Evolutionary conservation across 1,140 invertebrate genomes (phyloP), one percentile per base, ranked within the genome.

Genomic region (Drosophila pectinifera): DNA sequence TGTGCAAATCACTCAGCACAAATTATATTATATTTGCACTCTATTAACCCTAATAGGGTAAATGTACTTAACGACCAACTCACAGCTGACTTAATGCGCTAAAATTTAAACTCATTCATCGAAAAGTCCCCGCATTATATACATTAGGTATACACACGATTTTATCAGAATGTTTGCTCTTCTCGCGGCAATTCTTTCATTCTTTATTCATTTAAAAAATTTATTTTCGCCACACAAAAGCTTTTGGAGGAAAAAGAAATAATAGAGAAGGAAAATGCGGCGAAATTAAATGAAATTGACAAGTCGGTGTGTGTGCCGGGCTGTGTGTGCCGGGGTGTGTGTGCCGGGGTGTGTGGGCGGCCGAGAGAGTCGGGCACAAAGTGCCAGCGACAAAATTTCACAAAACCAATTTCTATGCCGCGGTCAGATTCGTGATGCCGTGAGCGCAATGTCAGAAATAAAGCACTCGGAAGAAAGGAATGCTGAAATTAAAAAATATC

Each of bases 251-350:
- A 2, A 20, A 64, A 34, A 65, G 22, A 22, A 75, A 73, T 62
- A 75, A 75, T 73, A 82, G 53, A 46, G 53, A 56, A 57, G 64
- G 61, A 78, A 73, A 82, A 69, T 56, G 55, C 79, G 65, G 58
- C 70, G 56, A 83, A 88, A 88, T 88, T 89, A 89, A 88, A 73
- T 89, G 56, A 84, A 89, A 84, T 88, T 84, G 73, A 80, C 84
- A 55, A 62, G 16, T 38, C 36, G 54, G 24, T 45, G 51, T 36
- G 41, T 16, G 55, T 73, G 49, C 43, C n/a, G 16, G 57, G n/a
- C n/a, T 61, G 13, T 45, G 28, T 28, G 26, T 31, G 28, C 28
- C 2, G 4, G 28, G 2, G 57, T 61, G 13, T 45, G 28, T 28
- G 26, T 31, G 28, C 28, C 2, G 4, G 28, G 2, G 28, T 48